Evolutionary conservation across 2,113 vertebrate species (phyloP).

Genomic region (Anoplopoma fimbria): DNA sequence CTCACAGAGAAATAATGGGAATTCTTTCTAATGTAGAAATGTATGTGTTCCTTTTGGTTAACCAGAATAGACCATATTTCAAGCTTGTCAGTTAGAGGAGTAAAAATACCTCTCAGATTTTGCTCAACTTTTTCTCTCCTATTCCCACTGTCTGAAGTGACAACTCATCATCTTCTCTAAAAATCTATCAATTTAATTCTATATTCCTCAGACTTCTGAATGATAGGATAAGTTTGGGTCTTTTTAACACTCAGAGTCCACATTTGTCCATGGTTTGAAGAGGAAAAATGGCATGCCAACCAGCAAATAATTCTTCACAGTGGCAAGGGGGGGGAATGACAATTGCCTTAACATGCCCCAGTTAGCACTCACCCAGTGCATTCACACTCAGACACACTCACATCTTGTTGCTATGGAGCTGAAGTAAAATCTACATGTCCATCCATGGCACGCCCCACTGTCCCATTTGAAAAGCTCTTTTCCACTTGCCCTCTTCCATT

Average conservation of each 20-base stretch:
- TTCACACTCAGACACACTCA: constrained; percentile 26
- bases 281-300: constrained; percentile 66
- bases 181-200: constrained; percentile 82
- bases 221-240: constrained; percentile 67
- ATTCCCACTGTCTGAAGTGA: constrained; percentile 79
- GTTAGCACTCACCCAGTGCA: constrained; percentile 62
- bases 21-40: constrained; percentile 98
- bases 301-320: constrained; percentile 70
- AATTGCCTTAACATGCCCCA: constrained; percentile 76
- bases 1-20: constrained; percentile 98
- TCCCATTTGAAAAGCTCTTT: constrained; percentile 52
- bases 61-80: constrained; percentile 97
- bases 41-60: constrained; percentile 99
- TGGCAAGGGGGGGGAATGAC: constrained; percentile 42
- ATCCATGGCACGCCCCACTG: constrained; percentile 4
- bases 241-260: constrained; percentile 66
- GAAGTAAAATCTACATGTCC: constrained; percentile 59
- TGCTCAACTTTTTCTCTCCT: constrained; percentile 70
- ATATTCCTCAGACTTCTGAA: constrained; percentile 65
- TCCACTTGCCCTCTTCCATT: constrained; percentile 37
- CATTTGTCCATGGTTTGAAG: constrained; percentile 69
- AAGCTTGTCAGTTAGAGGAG: constrained; percentile 92
- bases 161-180: constrained; percentile 82
- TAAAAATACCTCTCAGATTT: constrained; percentile 84
- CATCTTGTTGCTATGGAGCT: constrained; percentile 11